Percentiles rank a stretch among this genome's conserved stretches.
Evolutionary conservation across 2,797 vertebrate species (phyloP).

Genomic region (Anguilla marmorata): DNA sequence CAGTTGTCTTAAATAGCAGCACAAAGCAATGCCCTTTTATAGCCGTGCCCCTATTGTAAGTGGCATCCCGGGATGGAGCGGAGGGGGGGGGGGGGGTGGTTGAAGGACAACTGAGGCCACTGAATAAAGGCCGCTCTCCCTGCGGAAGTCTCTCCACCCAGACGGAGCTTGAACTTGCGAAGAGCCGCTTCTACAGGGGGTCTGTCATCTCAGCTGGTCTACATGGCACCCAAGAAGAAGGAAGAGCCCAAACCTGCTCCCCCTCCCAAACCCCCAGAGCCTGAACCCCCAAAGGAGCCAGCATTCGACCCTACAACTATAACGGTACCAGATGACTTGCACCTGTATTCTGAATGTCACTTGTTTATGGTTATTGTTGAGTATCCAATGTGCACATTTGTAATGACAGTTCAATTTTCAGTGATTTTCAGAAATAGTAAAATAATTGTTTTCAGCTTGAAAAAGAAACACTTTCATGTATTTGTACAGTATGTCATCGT

Average conservation of each 20-base stretch:
- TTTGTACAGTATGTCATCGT: background rate
- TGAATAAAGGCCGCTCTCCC: constrained; percentile 65
- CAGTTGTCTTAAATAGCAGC: constrained; percentile 88
- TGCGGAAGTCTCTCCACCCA: constrained; percentile 46
- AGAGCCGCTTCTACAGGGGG: constrained; percentile 27
- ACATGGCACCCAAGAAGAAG: constrained; percentile 96
- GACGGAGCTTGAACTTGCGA: constrained; percentile 48
- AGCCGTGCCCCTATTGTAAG: constrained; percentile 74
- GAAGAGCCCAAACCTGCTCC: constrained; percentile 81
- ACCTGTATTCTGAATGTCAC: background rate
- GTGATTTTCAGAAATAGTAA: background rate
- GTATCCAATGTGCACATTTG: background rate
- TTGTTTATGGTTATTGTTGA: background rate
- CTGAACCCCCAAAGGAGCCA: constrained; percentile 81
- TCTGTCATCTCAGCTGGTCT: constrained; percentile 38
- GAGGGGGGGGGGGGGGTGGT: constrained; percentile 35
- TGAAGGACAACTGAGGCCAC: constrained; percentile 61
- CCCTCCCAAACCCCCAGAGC: constrained; percentile 72
- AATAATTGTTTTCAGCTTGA: background rate
- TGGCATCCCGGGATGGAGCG: constrained; percentile 52
- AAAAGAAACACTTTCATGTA: background rate
- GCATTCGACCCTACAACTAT: constrained; percentile 83
- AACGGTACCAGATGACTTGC: constrained; percentile 72
- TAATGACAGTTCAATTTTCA: background rate
- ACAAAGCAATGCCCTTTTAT: constrained; percentile 86